Percentiles rank a stretch among this genome's conserved stretches.
phyloP scores from a whole-genome alignment of 2,888 invertebrate genomes.

The Ethmia dodecea region DNA sequence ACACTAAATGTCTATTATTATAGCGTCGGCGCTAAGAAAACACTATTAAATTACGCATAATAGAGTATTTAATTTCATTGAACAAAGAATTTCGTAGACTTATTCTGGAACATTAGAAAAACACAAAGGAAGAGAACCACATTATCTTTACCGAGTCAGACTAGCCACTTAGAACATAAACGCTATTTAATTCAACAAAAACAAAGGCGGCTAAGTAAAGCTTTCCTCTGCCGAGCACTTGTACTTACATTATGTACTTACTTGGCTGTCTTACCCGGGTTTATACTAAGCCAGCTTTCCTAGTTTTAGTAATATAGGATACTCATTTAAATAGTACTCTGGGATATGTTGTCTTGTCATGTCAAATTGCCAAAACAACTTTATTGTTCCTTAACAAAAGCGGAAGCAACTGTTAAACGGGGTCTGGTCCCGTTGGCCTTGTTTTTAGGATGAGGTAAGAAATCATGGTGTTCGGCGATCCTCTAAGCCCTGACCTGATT shows the following conservation, averaged over 20 bases:
- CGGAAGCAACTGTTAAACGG: too few species aligned
- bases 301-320: too few species aligned
- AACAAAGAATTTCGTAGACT: slow-evolving; percentile 3
- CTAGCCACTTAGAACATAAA: slow-evolving; percentile 50
- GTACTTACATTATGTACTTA: slow-evolving; percentile 22
- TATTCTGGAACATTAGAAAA: slow-evolving; percentile 18
- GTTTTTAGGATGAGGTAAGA: too few species aligned
- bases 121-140: slow-evolving; percentile 28
- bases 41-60: too few species aligned
- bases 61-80: slow-evolving; percentile 3
- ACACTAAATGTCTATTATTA: too few species aligned
- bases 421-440: too few species aligned
- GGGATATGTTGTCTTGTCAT: too few species aligned
- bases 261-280: slow-evolving; percentile 29
- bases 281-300: slow-evolving; percentile 21
- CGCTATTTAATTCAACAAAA: slow-evolving; percentile 55
- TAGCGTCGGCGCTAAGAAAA: slow-evolving; percentile 11
- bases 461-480: too few species aligned
- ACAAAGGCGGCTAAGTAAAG: slow-evolving; percentile 45
- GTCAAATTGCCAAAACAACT: too few species aligned
- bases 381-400: too few species aligned
- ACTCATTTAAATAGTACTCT: too few species aligned
- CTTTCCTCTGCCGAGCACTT: slow-evolving; percentile 35
- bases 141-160: slow-evolving; percentile 40
- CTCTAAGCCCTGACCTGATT: too few species aligned